Base-by-base conservation (phyloP, 1,140 invertebrate species). In the Propsilocerus akamusi region DNA sequence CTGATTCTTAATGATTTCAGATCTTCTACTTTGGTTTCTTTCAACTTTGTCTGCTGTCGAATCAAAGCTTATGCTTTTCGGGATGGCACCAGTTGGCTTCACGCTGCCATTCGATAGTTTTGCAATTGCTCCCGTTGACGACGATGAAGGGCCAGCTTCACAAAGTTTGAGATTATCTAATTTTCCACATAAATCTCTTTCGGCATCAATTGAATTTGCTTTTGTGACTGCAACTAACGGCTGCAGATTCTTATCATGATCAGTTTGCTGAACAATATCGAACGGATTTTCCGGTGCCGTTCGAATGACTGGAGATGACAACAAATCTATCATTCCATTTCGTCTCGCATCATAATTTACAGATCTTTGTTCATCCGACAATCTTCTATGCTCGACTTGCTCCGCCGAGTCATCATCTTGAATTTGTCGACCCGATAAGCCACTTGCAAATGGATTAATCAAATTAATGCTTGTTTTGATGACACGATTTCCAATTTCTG, bases 11-110 rank as follows among this genome's bases (percentile, higher is more conserved):
- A 8, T 37, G 75, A 74, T 49, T 71, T 67, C 53, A 79, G 76
- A 14, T 78, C 76, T 49, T 75, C 73, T 20, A 71, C 52, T 11
- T 1, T 57, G 26, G 26, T 51, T 17, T 47, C 68, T 47, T 53
- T 76, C 71, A 56, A 80, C 78, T 53, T 86, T 80, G 58, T 91
- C 85, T 1, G 86, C 86, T 4, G 84, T 88, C 63, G 88, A 86
- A 68, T 92, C 87, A 59, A 91, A 92, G 59, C 84, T 90, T 54
- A 92, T 91, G 56, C 86, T 90, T 66, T 92, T 92, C 6, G 86
- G 86, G 60, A 91, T 91, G 1, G 86, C 83, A 5, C 86, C 86
- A 0, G 83, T 86, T 0, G 81, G 81, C 11, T 71, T 6, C 30
- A 46, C 3, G 34, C n/a, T 47, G 10, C 24, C 24, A 12, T 26